Conservation (phyloP, 1,140 invertebrate species). For the Globodera ellingtonae region DNA sequence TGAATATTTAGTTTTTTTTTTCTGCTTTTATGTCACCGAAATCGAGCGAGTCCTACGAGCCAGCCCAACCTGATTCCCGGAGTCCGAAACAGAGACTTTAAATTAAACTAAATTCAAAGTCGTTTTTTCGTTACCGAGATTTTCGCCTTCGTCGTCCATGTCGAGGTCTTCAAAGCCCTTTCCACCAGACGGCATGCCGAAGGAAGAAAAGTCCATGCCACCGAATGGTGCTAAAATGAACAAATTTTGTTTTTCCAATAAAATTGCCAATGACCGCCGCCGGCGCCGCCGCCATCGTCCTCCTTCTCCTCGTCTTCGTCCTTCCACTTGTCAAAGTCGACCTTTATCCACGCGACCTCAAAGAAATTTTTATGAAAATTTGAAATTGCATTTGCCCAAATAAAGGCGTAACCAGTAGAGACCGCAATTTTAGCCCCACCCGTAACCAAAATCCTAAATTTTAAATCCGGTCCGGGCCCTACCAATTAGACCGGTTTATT, state of each 20-base stretch:
- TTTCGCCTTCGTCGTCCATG: conserved; percentile 35
- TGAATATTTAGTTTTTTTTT: conserved; percentile 23
- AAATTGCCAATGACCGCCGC: not conserved
- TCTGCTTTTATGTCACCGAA: not conserved
- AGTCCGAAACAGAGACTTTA: no score
- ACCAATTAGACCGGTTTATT: no score
- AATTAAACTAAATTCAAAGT: no score
- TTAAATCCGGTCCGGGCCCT: no score
- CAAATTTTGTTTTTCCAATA: not conserved
- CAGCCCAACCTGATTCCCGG: no score
- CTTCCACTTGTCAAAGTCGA: conserved; percentile 94
- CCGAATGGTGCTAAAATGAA: not conserved
- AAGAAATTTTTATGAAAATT: not conserved
- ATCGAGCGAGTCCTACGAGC: no score
- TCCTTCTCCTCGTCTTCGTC: conserved; percentile 85
- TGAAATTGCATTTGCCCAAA: no score
- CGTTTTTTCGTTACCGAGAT: conserved; percentile 5
- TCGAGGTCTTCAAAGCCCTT: conserved; percentile 38
- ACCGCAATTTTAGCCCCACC: no score
- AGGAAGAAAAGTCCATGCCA: conserved; percentile 39
- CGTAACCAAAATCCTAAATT: no score
- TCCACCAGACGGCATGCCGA: conserved; percentile 33
- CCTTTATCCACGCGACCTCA: conserved; percentile 87
- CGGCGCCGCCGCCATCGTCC: conserved; percentile 64
- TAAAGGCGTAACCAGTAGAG: no score